Base-by-base conservation (phyloP, 2,113 vertebrate genomes). In the Oncorhynchus masou region DNA sequence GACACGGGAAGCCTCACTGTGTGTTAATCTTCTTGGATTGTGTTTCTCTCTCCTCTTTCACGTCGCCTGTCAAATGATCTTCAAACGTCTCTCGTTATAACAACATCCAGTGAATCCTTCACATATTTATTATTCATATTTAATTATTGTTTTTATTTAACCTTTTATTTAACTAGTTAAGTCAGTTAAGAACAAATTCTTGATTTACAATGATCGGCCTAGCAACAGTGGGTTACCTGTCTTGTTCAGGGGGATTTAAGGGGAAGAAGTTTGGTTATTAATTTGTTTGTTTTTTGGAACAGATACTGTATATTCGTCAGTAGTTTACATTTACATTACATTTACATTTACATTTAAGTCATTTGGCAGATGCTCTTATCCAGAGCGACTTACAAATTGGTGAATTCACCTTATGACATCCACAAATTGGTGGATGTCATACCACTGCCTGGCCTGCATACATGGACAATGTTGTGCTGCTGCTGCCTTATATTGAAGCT, bases 11-110 rank as follows among this genome's bases (percentile, higher is more conserved):
- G 34, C 67, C 60, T 74, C 39, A 62, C 66, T 71, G 75, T 59
- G 71, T 77, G 71, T 77, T 85, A 78, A 79, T 79, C 25, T 20
- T 13, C 22, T 48, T 65, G 72, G 79, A 72, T 74, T 78, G 25
- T 76, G 69, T 74, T 65, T 48, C 69, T 5, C 64, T 39, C 51
- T 22, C 74, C 39, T 9, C 39, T 2, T 39, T 75, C 25, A 57
- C 27, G 20, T 29, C 12, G 2, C 59, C 57, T 7, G 13, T 25
- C 13, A 25, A 25, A 59, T 7, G 7, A 24, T 5, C 39, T 67
- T 73, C 74, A 15, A 72, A 45, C 68, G 64, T 73, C 72, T 57
- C 73, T 76, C 49, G 34, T 78, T 73, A 78, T 80, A 79, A 51
- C 60, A 13, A 59, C 39, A 60, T 54, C 79, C 74, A 12, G 27